phyloP scores from a whole-genome alignment of 2,113 vertebrate species.

The Microcebus lehilahytsara region DNA sequence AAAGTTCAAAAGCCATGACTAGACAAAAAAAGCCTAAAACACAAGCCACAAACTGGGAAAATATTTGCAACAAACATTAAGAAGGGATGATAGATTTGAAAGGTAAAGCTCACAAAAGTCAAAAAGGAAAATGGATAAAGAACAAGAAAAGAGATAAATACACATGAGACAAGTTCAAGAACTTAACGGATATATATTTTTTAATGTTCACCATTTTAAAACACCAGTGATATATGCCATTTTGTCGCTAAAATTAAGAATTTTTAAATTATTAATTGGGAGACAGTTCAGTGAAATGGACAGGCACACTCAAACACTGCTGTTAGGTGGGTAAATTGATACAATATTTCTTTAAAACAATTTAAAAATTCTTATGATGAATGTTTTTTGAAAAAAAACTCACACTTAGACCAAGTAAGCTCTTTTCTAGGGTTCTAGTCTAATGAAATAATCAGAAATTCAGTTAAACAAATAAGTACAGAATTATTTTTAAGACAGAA shows the following conservation, averaged over 20 bases:
- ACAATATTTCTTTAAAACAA: not conserved
- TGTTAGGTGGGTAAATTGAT: not conserved
- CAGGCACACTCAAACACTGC: not conserved
- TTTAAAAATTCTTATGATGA: not conserved
- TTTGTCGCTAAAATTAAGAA: conserved; percentile 27
- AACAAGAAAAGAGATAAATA: conserved; percentile 35
- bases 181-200: not conserved
- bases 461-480: not conserved
- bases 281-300: not conserved
- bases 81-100: not conserved
- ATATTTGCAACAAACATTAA: conserved; percentile 44
- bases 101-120: conserved; percentile 4
- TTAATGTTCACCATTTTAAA: conserved; percentile 19
- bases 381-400: not conserved
- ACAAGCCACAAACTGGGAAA: not conserved
- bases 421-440: not conserved
- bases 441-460: conserved; percentile 26
- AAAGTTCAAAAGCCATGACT: conserved; percentile 52
- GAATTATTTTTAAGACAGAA: conserved; percentile 30
- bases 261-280: not conserved
- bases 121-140: not conserved
- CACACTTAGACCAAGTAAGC: not conserved
- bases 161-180: not conserved
- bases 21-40: conserved; percentile 21
- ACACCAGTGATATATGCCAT: not conserved